Conservation (phyloP, 2,797 vertebrate species). For the Liparis tanakae region DNA sequence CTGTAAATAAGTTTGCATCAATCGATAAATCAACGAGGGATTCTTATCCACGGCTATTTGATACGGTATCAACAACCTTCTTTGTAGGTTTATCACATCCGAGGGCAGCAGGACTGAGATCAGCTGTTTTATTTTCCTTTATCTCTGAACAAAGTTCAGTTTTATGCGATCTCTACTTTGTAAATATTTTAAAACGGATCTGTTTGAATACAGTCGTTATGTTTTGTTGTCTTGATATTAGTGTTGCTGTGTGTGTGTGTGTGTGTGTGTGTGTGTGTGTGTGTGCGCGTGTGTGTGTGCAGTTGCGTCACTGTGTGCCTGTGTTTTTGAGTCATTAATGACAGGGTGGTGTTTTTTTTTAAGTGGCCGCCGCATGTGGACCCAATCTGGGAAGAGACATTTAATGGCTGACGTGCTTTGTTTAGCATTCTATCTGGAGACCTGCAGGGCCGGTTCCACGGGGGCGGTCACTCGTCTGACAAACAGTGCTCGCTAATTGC, state of each 20-base stretch:
- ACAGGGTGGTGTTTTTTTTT: not conserved
- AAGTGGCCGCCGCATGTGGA: not conserved
- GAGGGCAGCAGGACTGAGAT: not conserved
- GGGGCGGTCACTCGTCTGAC: slow-evolving; percentile 51
- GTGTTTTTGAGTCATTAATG: slow-evolving; percentile 8
- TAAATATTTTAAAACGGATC: not conserved
- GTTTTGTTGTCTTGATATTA: not conserved
- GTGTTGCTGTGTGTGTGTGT: not conserved
- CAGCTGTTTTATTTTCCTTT: not conserved
- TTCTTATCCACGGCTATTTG: not conserved
- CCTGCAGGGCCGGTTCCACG: slow-evolving; percentile 13
- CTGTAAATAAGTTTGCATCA: not conserved
- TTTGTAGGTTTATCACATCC: not conserved
- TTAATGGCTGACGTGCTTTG: slow-evolving; percentile 31
- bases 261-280: too few relatives aligned
- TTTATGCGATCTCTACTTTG: not conserved
- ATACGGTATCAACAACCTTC: not conserved
- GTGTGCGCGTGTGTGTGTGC: too few relatives aligned
- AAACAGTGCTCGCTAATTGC: slow-evolving; percentile 63
- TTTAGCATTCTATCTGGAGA: slow-evolving; percentile 26
- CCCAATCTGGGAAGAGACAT: slow-evolving; percentile 17
- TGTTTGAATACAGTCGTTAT: not conserved
- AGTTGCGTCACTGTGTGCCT: not conserved
- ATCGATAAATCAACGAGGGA: not conserved
- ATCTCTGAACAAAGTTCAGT: not conserved